Conservation (phyloP, 2,888 invertebrate species). For the Campoletis raptor region DNA sequence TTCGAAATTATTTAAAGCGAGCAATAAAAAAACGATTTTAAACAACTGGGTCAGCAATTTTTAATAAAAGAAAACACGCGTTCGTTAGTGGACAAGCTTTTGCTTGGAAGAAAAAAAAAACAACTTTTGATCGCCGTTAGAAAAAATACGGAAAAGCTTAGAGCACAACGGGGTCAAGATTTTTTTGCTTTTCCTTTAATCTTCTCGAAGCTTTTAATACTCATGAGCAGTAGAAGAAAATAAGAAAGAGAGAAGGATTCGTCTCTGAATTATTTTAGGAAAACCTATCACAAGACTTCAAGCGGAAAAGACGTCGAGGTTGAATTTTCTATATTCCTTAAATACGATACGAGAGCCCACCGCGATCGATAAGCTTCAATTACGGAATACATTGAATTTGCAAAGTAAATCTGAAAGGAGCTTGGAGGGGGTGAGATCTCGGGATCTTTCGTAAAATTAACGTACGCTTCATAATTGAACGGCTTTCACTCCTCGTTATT, state of each 20-base stretch:
- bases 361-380: constrained; percentile 43
- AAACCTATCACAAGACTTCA: neutral
- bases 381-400: constrained; percentile 39
- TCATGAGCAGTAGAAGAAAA: neutral
- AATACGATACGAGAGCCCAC: neutral
- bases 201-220: neutral
- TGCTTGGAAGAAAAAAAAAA: neutral
- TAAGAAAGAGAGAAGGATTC: neutral
- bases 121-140: neutral
- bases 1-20: neutral
- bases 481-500: constrained; percentile 25
- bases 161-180: neutral
- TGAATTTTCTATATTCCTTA: constrained; percentile 11
- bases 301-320: constrained; percentile 46
- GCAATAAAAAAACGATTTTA: neutral
- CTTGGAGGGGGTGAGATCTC: neutral
- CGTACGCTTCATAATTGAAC: constrained; percentile 28
- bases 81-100: neutral
- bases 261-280: neutral
- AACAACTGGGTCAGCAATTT: neutral
- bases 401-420: neutral
- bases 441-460: constrained; percentile 11
- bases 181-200: neutral
- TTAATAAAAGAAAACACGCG: neutral
- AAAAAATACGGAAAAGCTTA: neutral